Conservation (phyloP, 1,140 invertebrate species). For the Penaeus indicus region DNA sequence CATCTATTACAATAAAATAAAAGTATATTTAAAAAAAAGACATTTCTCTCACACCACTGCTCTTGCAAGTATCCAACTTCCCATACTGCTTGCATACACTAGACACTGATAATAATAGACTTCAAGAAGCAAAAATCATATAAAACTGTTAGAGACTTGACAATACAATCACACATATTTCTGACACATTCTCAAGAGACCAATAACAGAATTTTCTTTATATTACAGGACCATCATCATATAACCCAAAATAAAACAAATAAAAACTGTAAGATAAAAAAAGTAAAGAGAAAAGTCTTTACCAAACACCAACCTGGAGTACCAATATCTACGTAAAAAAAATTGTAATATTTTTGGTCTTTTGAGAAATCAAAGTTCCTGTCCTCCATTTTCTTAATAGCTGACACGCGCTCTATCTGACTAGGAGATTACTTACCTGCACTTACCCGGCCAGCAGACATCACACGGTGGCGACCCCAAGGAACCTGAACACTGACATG, state of each 20-base stretch:
- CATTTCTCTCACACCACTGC: conserved; percentile 1
- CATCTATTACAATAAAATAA: background rate
- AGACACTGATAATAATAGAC: background rate
- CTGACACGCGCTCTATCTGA: conserved; percentile 45
- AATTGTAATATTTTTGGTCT: background rate
- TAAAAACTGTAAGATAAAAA: too few relatives aligned
- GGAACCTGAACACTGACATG: conserved; percentile 55
- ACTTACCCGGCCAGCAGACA: conserved; percentile 48
- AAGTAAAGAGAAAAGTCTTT: too few relatives aligned
- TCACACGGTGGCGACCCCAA: conserved; percentile 46
- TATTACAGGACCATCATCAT: too few relatives aligned
- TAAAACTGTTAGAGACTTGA: conserved; percentile 23
- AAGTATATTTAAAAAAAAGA: conserved; percentile 20
- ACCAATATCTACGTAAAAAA: background rate
- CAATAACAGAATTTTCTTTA: background rate
- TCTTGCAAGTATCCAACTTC: too few relatives aligned
- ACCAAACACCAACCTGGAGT: too few relatives aligned
- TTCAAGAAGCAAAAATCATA: conserved; percentile 38
- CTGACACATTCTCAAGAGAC: conserved; percentile 46
- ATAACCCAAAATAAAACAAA: too few relatives aligned
- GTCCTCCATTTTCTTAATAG: conserved; percentile 31
- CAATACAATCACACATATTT: conserved; percentile 34
- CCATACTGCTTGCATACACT: too few relatives aligned
- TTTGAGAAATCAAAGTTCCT: conserved; percentile 27
- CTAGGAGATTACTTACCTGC: conserved; percentile 54